phyloP scores from a whole-genome alignment of 1,140 invertebrate species.

The Chymomyza costata region DNA sequence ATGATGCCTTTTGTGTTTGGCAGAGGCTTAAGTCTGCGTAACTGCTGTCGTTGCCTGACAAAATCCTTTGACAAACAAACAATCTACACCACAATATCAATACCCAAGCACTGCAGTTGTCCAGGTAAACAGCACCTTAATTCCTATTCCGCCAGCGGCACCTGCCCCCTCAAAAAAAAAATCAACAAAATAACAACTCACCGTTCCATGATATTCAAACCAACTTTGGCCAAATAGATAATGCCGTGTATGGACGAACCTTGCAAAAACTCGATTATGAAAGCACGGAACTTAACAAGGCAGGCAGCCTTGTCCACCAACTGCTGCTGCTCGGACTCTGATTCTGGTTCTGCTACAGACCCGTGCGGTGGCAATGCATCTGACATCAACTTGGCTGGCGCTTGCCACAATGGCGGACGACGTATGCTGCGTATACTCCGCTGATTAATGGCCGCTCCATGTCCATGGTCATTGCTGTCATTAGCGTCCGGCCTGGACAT shows the following conservation, averaged over 20 bases:
- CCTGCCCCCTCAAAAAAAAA: too few species aligned
- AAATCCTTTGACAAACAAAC: too few species aligned
- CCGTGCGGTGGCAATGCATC: background rate
- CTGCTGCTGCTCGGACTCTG: background rate
- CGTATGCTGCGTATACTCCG: conserved; percentile 58
- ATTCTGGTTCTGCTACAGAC: background rate
- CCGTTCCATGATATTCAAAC: conserved; percentile 64
- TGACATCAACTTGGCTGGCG: background rate
- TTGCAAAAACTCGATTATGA: conserved; percentile 69
- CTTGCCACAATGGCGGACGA: conserved; percentile 56
- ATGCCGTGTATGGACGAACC: conserved; percentile 72
- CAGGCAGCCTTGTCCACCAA: conserved; percentile 12
- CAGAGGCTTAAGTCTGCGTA: too few species aligned
- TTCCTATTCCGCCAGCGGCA: too few species aligned
- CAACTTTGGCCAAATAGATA: conserved; percentile 69
- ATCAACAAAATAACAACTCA: conserved; percentile 31
- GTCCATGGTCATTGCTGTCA: conserved; percentile 9
- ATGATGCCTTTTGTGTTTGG: too few species aligned
- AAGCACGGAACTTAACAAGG: conserved; percentile 49
- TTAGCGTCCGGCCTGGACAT: background rate
- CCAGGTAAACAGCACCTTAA: too few species aligned
- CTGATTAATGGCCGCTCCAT: conserved; percentile 46
- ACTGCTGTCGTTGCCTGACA: too few species aligned
- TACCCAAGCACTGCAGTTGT: too few species aligned
- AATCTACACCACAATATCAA: too few species aligned